A percentile compares a stretch with the other conserved stretches of the same genome.
Conservation (phyloP, 2,797 vertebrate genomes). For the Prionace glauca region DNA sequence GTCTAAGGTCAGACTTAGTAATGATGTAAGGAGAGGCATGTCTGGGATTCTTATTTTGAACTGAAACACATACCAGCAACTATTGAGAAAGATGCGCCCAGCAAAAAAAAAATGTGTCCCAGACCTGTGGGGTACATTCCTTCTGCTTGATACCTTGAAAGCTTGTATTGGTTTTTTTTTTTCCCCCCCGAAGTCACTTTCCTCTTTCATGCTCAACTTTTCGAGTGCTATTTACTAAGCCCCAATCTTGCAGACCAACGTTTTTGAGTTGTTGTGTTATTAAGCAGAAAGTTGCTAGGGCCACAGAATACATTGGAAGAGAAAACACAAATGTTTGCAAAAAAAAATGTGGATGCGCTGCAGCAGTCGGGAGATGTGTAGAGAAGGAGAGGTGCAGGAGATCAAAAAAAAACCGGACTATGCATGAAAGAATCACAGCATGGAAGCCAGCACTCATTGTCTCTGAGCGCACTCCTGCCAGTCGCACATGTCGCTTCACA, state of each 20-base stretch:
- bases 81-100: constrained; percentile 41
- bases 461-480: constrained; percentile 69
- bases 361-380: constrained; percentile 18
- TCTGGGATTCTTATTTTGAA: constrained; percentile 66
- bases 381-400: constrained; percentile 47
- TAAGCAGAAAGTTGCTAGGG: not conserved
- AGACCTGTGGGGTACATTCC: not conserved
- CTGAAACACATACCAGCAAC: constrained; percentile 49
- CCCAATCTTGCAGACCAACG: not conserved
- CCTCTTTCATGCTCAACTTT: not conserved
- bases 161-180: not conserved
- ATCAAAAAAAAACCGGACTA: constrained; percentile 68
- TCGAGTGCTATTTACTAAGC: not conserved
- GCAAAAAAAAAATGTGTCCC: constrained; percentile 43
- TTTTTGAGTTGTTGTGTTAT: not conserved
- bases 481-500: constrained; percentile 47
- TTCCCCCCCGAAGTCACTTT: not conserved
- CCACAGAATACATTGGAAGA: not conserved
- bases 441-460: constrained; percentile 70
- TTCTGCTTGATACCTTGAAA: not conserved
- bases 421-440: constrained; percentile 69
- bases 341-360: not conserved
- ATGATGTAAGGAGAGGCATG: constrained; percentile 51
- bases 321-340: not conserved
- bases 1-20: constrained; percentile 59